These are phyloP conservation scores for Ailuropoda melanoleuca DNA, from an alignment of 2,113 vertebrate species.

Conservation along the genomic window DNA sequence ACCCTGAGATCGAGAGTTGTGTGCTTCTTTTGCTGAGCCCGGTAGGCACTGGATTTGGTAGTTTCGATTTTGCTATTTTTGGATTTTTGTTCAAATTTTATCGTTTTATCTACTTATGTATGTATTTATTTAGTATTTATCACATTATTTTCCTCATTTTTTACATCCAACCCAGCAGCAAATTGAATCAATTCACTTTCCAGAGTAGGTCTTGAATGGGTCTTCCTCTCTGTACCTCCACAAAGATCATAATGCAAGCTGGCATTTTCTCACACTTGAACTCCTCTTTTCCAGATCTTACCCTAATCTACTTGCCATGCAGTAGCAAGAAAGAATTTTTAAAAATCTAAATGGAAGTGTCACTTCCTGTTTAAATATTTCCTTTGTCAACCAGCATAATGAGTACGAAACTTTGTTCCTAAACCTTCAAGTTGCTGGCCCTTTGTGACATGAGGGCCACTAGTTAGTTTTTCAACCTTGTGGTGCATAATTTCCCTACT, in stretches of 20 bases:
- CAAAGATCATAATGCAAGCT: fast-evolving
- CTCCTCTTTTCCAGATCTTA: not conserved
- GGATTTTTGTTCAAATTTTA: not conserved
- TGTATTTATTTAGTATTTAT: not conserved
- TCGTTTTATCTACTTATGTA: not conserved
- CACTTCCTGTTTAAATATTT: not conserved
- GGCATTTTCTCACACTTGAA: not conserved
- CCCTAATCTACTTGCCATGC: not conserved
- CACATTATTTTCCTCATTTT: not conserved
- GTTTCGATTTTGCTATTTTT: not conserved
- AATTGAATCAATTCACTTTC: not conserved
- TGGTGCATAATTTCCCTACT: not conserved
- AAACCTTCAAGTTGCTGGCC: not conserved
- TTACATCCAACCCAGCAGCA: not conserved
- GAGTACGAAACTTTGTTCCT: not conserved
- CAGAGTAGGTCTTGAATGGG: not conserved
- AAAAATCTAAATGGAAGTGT: not conserved
- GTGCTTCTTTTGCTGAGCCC: not conserved
- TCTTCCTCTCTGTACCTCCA: not conserved
- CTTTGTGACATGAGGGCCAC: not conserved
- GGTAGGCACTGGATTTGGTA: not conserved
- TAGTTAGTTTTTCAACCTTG: not conserved
- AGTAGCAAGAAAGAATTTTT: not conserved
- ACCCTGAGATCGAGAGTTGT: not conserved
- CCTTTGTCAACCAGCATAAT: not conserved